Evolutionary conservation across 2,888 invertebrate species (phyloP).

Genomic region (Bimastos eiseni): DNA sequence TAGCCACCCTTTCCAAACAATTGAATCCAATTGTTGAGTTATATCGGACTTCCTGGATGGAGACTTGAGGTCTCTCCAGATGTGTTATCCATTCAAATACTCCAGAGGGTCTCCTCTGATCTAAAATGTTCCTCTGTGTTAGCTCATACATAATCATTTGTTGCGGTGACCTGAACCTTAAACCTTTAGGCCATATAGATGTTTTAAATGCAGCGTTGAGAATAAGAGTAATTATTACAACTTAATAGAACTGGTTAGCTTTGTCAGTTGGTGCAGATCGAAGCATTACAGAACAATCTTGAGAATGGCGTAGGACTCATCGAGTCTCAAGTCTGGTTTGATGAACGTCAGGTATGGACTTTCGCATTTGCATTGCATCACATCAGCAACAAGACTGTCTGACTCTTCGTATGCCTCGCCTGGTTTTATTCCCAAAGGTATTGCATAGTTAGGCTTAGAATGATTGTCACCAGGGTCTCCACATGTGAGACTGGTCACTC

Average conservation of each 20-base stretch:
- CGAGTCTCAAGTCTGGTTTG: too few relatives aligned
- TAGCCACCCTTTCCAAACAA: too few relatives aligned
- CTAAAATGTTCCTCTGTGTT: background rate
- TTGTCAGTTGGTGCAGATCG: background rate
- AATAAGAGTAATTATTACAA: background rate
- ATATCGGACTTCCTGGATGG: background rate
- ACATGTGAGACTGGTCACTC: background rate
- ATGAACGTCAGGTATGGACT: too few relatives aligned
- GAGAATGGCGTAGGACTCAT: background rate
- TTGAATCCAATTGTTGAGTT: background rate
- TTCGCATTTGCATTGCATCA: too few relatives aligned
- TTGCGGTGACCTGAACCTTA: background rate
- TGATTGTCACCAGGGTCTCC: conserved; percentile 14
- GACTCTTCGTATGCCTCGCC: background rate
- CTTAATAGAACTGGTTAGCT: background rate
- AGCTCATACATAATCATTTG: background rate
- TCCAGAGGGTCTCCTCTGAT: background rate
- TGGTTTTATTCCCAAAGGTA: background rate
- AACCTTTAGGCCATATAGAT: background rate
- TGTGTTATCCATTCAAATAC: background rate
- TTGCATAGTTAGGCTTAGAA: background rate
- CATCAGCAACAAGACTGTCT: background rate
- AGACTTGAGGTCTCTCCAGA: background rate
- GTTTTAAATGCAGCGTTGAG: background rate
- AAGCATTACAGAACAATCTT: background rate